Evolutionary conservation across 2,113 vertebrate genomes (phyloP), one percentile per base, ranked within the genome.

Genomic region (Marmota flaviventris): DNA sequence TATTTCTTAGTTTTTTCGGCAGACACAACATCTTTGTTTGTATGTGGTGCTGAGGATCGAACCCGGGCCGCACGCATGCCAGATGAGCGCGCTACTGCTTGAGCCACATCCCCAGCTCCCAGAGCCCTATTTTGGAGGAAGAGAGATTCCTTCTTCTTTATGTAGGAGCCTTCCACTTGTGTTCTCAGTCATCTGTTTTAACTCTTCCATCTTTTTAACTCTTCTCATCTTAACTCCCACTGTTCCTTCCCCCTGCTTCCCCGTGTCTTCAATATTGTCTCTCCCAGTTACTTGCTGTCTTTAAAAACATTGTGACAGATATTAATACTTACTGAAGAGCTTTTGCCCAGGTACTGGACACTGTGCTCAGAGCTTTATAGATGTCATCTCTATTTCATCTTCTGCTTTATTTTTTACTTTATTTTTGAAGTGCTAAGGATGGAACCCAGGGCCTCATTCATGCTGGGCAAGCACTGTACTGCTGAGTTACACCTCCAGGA

Each of bases 261-360:
- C 18, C 85, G 20, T 42, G 16, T 24, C 65, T 79, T 96, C 58
- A 58, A 10, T 79, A 51, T 83, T 61, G 69, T 39, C 56, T 37
- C 65, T 42, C 51, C 77, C 1, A 81, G 34, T 88, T 77, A 39
- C 29, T 69, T 94, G 24, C 5, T 63, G 42, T 93, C 48, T 75
- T 91, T 84, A 63, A 94, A 61, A 11, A 37, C 48, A 94, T 92
- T 39, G 48, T 72, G 75, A 78, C 61, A 82, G 39, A 92, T 95
- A 65, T 73, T 65, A 93, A 87, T 63, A 87, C 14, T 37, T 24
- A 58, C 16, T 17, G 37, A 72, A 63, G 34, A 83, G 42, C 48
- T 91, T 95, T 93, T 12, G 16, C 56, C 85, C 32, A 91, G 94
- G 51, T 76, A 12, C 37, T 72, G 39, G 89, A 37, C 1, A n/a